phyloP scores from a whole-genome alignment of 1,140 invertebrate species.

The Dendrolimus kikuchii region DNA sequence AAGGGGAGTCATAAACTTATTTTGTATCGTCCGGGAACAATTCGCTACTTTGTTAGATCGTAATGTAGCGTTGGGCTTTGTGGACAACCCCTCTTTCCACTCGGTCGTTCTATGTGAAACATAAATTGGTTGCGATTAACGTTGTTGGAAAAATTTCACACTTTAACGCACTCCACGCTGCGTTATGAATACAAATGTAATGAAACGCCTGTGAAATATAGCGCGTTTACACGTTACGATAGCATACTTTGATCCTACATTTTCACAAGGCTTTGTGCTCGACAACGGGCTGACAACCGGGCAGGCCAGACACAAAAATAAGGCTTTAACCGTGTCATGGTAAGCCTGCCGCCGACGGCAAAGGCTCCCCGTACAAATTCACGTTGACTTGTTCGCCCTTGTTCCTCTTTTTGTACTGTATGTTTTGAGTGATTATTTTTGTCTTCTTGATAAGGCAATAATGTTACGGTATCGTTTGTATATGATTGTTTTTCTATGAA shows the following conservation, averaged over 20 bases:
- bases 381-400: conserved; percentile 47
- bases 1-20: conserved; percentile 57
- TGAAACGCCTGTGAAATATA: conserved; percentile 23
- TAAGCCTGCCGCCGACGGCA: conserved; percentile 68
- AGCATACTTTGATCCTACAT: conserved; percentile 65
- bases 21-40: conserved; percentile 44
- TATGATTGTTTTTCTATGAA: too few relatives aligned
- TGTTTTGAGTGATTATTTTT: conserved; percentile 16
- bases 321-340: conserved; percentile 68
- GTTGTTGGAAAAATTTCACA: conserved; percentile 1
- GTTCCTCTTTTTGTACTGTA: conserved; percentile 21
- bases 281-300: conserved; percentile 62
- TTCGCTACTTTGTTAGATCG: conserved; percentile 44
- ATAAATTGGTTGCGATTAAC: conserved; percentile 12
- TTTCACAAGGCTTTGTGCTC: conserved; percentile 66
- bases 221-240: conserved; percentile 33
- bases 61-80: conserved; percentile 19
- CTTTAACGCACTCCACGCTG: conserved; percentile 7
- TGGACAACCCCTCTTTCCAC: conserved; percentile 4
- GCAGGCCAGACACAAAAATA: conserved; percentile 68
- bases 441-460: too few relatives aligned
- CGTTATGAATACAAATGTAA: conserved; percentile 14
- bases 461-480: too few relatives aligned
- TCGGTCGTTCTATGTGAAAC: conserved; percentile 5
- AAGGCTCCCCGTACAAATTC: conserved; percentile 65